Base-by-base conservation (phyloP, 2,888 invertebrate genomes). In the Campoplex nolae region DNA sequence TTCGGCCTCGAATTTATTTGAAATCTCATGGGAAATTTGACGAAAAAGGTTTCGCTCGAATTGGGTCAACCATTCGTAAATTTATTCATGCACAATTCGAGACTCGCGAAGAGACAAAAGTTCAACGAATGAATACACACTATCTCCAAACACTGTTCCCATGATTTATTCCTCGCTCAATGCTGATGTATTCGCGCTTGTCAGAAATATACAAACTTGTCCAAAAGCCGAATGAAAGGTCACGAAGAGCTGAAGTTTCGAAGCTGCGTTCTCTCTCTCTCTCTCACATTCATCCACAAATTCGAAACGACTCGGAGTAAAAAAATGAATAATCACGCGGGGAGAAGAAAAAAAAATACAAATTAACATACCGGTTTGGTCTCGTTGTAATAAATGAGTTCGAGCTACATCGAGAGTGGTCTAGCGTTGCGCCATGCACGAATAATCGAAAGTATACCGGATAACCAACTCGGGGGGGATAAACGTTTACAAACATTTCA, bases 301-400 rank as follows among this genome's bases (percentile, higher is more conserved):
- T 32, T 62, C 32, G 62, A 32, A 32, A 62, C 18, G 51, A 28
- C 23, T 45, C 13, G 70, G 2, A 68, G 42, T 45, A 8, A 13
- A 45, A 45, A 45, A 45, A 16, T 23, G 45, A n/a, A 45, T 45
- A 45, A 45, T 45, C n/a, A 11, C 23, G 45, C 18, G 16, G 32
- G 73, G 51, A 65, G 51, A 79, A 58, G 58, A 73, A 51, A 65
- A 62, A 79, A 58, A 68, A 73, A 51, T 1, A 18, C 42, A n/a
- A 67, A 83, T 78, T 77, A 73, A 51, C 83, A 83, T 83, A 83
- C 83, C 45, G 18, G 83, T 76, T 83, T 70, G 18, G 76, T 83
- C 56, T 58, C 54, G 71, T 9, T 16, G 38, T 78, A 78, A 73
- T 67, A 45, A 78, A 77, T 73, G 71, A 83, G 67, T 42, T 67